Evolutionary conservation across 2,113 vertebrate genomes (phyloP).

Genomic region (Trogon surrucura): DNA sequence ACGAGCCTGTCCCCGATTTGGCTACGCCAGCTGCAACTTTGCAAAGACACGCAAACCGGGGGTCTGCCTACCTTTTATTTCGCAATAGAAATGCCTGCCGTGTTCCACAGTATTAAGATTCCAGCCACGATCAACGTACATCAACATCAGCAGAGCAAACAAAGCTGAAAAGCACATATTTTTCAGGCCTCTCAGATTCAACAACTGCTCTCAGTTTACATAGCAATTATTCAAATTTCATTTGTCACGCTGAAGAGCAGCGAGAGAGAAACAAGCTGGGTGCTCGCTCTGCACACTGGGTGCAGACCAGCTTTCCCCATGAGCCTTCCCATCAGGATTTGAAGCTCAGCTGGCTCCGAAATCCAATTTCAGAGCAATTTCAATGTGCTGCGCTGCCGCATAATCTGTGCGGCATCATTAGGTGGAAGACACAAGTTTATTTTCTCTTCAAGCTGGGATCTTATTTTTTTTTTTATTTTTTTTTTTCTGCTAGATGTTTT

Average conservation of each 20-base stretch:
- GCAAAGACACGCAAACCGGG: not conserved
- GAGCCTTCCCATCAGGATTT: not conserved
- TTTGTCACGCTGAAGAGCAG: not conserved
- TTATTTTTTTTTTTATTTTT: not conserved
- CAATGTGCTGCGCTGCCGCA: not conserved
- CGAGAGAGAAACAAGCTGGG: not conserved
- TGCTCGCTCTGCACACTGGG: not conserved
- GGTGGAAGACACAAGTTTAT: not conserved
- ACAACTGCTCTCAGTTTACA: slow-evolving; percentile 31
- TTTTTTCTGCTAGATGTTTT: not conserved
- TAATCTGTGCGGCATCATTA: not conserved
- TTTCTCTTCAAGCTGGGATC: not conserved
- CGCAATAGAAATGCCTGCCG: rapidly evolving
- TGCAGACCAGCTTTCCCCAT: not conserved
- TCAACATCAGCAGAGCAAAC: not conserved
- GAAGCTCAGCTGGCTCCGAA: not conserved
- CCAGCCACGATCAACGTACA: not conserved
- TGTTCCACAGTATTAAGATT: not conserved
- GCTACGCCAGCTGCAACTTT: not conserved
- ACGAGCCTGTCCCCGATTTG: rapidly evolving
- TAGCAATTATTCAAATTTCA: slow-evolving; percentile 41
- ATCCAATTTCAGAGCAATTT: slow-evolving; percentile 13
- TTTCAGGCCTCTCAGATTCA: not conserved
- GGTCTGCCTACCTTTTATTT: not conserved
- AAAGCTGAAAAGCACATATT: not conserved